Base-by-base conservation (phyloP, 2,888 invertebrate species). In the Lottia gigantea region DNA sequence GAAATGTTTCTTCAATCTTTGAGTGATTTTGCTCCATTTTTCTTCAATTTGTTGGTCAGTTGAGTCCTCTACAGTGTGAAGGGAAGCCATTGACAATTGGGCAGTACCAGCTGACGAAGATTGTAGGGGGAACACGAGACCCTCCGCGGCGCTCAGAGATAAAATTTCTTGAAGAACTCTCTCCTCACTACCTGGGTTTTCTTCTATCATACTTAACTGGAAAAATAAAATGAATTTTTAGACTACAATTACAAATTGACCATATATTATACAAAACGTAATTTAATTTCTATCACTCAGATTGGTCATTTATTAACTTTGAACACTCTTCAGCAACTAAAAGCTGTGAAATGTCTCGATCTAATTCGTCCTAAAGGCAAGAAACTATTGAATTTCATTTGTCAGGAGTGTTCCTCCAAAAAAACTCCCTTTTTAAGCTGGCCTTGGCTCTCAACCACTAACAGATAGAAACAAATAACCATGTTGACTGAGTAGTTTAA, bases 101-200 rank as follows among this genome's bases (percentile, higher is more conserved):
- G 78, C 77, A 23, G 80, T 78, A 6, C 78, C 77, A 46, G 82
- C 80, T 0, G 78, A 76, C 1, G 78, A 71, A 7, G 79, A 74
- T 45, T 78, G 77, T 11, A 83, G 71, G 1, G 87, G 87, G 63
- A 87, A 76, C 26, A 81, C 75, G n/a, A 87, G 73, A 1, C 87
- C 87, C 66, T 86, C 85, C n/a, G 80, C 76, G 2, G 86, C 85
- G 19, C 85, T 83, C 14, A 87, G 77, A 7, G 78, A 74, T 46
- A 86, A 68, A 23, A 87, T 76, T 65, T 84, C 83, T 64, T 85
- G 80, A 15, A 87, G 75, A 12, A 86, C 78, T 0, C 79, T 77
- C 69, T 86, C 86, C 71, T 87, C 87, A 80, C 82, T 78, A 1
- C 86, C 87, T 23, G 85, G 85, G 45, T 78, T 71, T 66, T 83